Conservation (phyloP, 2,888 invertebrate genomes). For the Harpagoxenus sublaevis region DNA sequence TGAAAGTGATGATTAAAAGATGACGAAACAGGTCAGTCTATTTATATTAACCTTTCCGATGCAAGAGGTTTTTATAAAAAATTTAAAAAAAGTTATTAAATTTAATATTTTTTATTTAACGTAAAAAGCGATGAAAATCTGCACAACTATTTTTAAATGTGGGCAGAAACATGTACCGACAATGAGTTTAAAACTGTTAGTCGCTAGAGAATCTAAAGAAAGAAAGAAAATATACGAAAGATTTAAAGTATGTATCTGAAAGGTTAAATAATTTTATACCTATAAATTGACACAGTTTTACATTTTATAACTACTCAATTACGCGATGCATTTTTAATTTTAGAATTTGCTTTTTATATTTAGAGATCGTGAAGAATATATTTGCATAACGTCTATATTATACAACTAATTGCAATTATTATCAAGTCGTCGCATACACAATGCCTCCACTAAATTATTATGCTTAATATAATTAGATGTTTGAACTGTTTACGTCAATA, state of each 20-base stretch:
- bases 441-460: background rate
- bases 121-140: background rate
- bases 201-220: background rate
- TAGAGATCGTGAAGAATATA: background rate
- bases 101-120: background rate
- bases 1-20: slow-evolving; percentile 26
- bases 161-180: background rate
- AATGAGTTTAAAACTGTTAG: background rate
- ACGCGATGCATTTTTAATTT: background rate
- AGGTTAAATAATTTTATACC: background rate
- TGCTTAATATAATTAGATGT: background rate
- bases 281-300: background rate
- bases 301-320: background rate
- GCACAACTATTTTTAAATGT: background rate
- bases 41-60: background rate
- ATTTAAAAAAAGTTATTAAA: background rate
- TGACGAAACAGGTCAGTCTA: background rate
- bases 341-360: background rate
- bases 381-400: background rate
- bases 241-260: background rate
- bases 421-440: background rate
- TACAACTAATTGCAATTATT: background rate
- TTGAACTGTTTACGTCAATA: slow-evolving; percentile 6
- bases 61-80: background rate
- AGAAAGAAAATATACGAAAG: background rate